Conservation (phyloP, 2,888 invertebrate species). For the Melanostoma scalare region DNA sequence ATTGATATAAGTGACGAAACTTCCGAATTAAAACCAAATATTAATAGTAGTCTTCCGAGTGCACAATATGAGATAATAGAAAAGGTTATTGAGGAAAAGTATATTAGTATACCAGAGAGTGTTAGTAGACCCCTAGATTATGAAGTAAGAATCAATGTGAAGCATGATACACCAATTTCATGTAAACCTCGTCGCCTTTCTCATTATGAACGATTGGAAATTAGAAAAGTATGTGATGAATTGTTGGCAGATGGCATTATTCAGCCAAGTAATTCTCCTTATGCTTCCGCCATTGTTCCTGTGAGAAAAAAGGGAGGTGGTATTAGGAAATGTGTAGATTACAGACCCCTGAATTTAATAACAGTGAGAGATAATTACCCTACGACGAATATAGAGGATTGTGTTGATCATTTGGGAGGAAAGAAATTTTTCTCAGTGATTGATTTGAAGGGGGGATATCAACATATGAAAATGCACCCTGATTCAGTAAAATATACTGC, state of each 20-base stretch:
- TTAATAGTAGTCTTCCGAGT: too few species aligned
- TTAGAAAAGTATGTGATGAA: neutral
- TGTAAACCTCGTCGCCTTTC: conserved; percentile 1
- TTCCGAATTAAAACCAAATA: too few species aligned
- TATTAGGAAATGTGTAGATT: conserved; percentile 50
- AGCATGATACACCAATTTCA: neutral
- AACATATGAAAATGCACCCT: too few species aligned
- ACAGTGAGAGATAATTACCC: conserved; percentile 59
- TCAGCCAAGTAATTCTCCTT: conserved; percentile 31
- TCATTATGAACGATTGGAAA: conserved; percentile 10
- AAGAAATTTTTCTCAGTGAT: too few species aligned
- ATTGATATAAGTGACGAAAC: too few species aligned
- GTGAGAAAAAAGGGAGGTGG: conserved; percentile 55
- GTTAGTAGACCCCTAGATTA: too few species aligned
- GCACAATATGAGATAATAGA: too few species aligned
- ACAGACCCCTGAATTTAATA: conserved; percentile 54
- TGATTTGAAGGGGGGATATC: too few species aligned
- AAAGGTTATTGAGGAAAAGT: too few species aligned
- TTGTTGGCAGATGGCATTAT: neutral
- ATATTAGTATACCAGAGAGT: too few species aligned
- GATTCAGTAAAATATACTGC: too few species aligned
- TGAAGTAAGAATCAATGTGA: too few species aligned
- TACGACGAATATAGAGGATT: conserved; percentile 58
- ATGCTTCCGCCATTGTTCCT: conserved; percentile 55
- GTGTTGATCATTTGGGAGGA: neutral